Base-by-base conservation (phyloP, 2,888 invertebrate genomes). In the Sceliomorpha sp. region DNA sequence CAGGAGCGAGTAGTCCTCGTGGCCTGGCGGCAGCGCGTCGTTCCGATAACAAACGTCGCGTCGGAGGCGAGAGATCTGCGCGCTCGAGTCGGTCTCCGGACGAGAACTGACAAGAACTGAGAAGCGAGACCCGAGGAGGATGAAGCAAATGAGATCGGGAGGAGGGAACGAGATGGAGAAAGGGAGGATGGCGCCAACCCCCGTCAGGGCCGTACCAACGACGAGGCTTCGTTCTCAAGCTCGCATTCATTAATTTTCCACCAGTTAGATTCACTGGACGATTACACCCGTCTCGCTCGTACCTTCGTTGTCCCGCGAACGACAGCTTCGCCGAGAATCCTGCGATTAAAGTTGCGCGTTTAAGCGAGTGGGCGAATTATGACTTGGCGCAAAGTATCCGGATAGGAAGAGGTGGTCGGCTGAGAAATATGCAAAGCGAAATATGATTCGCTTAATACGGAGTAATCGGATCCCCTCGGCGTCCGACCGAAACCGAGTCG, bases 61-160 rank as follows among this genome's bases (percentile, higher is more conserved):
- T 31, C 39, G 42, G 27, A 55, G 45, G 48, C 53, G 59, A 66
- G 51, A 56, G 44, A 20, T 58, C 55, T 45, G 64, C 36, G 64
- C 36, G 63, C 55, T 69, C 70, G 39, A 58, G 73, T 56, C 77
- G 81, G 77, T 81, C 81, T 82, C 82, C 83, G 79, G 80, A 78
- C 79, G 83, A 84, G 79, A 82, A 85, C 86, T 86, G 83, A n/a
- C n/a, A n/a, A n/a, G n/a, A n/a, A n/a, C n/a, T n/a, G n/a, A n/a
- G n/a, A n/a, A n/a, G n/a, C n/a, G n/a, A n/a, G n/a, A 84, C 76
- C 75, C 40, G 48, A 62, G 69, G 56, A 64, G 66, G 59, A 72
- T 44, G 62, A 53, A 50, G 59, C 64, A 63, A 62, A 51, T 45
- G 59, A 56, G 64, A 42, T 64, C 64, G 63, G 63, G 67, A 64